phyloP scores from a whole-genome alignment of 2,888 invertebrate species.

The Drosophila kuntzei region DNA sequence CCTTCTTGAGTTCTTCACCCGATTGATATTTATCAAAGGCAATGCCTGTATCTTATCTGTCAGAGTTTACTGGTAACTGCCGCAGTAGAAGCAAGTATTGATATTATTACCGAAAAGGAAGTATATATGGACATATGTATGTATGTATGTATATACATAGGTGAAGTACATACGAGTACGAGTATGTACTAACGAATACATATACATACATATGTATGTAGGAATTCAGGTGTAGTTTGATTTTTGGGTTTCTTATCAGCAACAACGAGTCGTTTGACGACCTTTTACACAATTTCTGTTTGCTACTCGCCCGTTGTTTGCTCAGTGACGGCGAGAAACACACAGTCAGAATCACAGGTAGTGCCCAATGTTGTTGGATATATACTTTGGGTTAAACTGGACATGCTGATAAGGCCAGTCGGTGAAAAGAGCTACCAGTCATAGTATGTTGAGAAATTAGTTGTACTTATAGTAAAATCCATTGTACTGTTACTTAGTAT shows the following conservation, averaged over 20 bases:
- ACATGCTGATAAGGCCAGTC: slow-evolving; percentile 15
- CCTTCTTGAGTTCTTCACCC: slow-evolving; percentile 56
- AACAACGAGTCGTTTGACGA: slow-evolving; percentile 52
- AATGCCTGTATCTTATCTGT: slow-evolving; percentile 71
- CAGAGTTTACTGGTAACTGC: slow-evolving; percentile 60
- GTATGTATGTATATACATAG: slow-evolving; percentile 2
- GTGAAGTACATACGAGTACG: slow-evolving; percentile 10
- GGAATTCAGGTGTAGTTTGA: slow-evolving; percentile 24
- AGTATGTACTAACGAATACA: too few relatives aligned
- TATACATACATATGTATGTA: slow-evolving; percentile 5
- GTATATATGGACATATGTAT: slow-evolving; percentile 7
- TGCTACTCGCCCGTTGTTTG: slow-evolving; percentile 45
- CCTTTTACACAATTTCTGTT: slow-evolving; percentile 70
- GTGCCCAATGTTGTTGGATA: slow-evolving; percentile 5
- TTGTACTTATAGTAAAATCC: not conserved
- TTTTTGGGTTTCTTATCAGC: slow-evolving; percentile 65
- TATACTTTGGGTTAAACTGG: slow-evolving; percentile 17
- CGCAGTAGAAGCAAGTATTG: slow-evolving; percentile 74
- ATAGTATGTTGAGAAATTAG: slow-evolving; percentile 1
- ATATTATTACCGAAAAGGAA: slow-evolving; percentile 40
- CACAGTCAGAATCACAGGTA: slow-evolving; percentile 24
- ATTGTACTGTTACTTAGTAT: not conserved
- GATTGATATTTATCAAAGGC: slow-evolving; percentile 70
- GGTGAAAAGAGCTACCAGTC: slow-evolving; percentile 6
- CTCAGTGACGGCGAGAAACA: slow-evolving; percentile 28